Evolutionary conservation across 1,140 invertebrate genomes (phyloP), one percentile per base, ranked within the genome.

Genomic region (Lycorma delicatula): DNA sequence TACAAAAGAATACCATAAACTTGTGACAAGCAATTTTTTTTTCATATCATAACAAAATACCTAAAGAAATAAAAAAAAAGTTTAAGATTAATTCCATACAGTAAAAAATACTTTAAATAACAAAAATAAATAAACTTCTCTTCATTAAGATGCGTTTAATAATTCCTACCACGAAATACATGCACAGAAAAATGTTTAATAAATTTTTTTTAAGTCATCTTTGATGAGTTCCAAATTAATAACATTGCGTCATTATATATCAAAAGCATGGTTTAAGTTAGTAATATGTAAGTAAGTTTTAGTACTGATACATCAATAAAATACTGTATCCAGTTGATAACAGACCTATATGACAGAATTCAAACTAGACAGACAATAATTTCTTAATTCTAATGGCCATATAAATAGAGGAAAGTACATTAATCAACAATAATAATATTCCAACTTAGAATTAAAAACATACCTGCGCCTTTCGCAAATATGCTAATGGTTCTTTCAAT

Each of bases 381-480:
- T 31, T 31, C 6, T 31, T 31, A 7, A 13, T 31, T 31, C 29
- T 7, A 31, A 31, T 7, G 6, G 6, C 6, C 6, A 13, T 46
- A 46, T 46, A 12, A 46, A 9, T 46, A 9, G 41, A 20, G 6
- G 18, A 46, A 9, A 12, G 13, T 20, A 46, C 16, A 46, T 28
- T n/a, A n/a, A n/a, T n/a, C n/a, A n/a, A n/a, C n/a, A n/a, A n/a
- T n/a, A n/a, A n/a, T n/a, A n/a, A n/a, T n/a, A n/a, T n/a, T n/a
- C n/a, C n/a, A n/a, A n/a, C n/a, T n/a, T n/a, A n/a, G n/a, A n/a
- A n/a, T n/a, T n/a, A n/a, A 51, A 12, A 51, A 54, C 11, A 58
- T 59, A 80, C 78, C 71, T 81, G 91, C 5, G 88, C 82, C 72
- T 91, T 90, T 67, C 83, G 81, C 25, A 93, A 70, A 66, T 89